phyloP scores from a whole-genome alignment of 2,113 vertebrate species.

The Podilymbus podiceps region DNA sequence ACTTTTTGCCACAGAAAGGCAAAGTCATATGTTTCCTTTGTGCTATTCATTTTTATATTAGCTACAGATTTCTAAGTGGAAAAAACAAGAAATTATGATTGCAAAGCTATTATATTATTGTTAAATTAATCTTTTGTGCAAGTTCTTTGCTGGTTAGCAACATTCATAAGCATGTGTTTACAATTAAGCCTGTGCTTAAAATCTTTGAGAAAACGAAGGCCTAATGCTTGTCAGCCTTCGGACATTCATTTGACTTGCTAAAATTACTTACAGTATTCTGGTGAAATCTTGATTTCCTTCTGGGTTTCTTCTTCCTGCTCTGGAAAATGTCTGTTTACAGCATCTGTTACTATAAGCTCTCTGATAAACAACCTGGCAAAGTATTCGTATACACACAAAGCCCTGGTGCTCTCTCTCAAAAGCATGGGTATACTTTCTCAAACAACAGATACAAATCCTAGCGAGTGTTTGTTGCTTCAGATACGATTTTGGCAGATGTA shows the following conservation, averaged over 20 bases:
- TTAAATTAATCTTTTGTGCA: background rate
- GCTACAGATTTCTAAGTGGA: background rate
- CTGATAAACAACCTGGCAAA: background rate
- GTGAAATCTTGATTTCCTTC: constrained; percentile 7
- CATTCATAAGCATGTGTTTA: constrained; percentile 14
- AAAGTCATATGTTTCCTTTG: background rate
- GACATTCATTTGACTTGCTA: background rate
- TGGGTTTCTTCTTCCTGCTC: constrained; percentile 39
- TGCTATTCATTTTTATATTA: background rate
- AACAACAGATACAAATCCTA: background rate
- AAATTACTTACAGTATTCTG: constrained; percentile 33
- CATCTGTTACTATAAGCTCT: background rate
- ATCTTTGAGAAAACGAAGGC: background rate
- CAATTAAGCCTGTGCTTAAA: constrained; percentile 17
- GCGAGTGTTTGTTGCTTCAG: background rate
- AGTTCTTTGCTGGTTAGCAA: background rate
- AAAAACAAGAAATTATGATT: background rate
- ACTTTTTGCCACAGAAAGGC: background rate
- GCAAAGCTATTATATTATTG: background rate
- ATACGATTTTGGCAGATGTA: background rate
- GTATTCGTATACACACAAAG: background rate
- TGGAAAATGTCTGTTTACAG: constrained; percentile 41
- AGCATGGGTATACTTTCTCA: background rate
- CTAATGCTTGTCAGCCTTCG: background rate
- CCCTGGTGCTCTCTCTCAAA: background rate